These are phyloP conservation scores for Amphimedon queenslandica DNA, from an alignment of 37 sponge, comb jelly and placozoan species.

Conservation along the genomic window DNA sequence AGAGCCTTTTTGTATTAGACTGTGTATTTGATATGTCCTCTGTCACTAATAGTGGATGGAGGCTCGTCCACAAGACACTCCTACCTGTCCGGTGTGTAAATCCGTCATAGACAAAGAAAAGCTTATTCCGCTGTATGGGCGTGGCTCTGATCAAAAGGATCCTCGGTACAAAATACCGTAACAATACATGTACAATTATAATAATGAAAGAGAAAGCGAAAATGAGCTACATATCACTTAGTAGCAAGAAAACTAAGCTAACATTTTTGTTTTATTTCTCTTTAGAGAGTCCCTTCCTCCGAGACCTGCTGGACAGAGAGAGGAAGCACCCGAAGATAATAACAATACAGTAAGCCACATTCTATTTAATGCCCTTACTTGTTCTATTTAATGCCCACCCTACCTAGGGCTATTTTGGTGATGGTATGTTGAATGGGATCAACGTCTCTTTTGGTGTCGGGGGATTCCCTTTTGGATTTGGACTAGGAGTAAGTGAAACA, in stretches of 20 bases:
- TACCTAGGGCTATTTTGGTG: conserved; percentile 17
- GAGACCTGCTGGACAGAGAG: conserved; percentile 85
- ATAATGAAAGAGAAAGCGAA: too few species aligned
- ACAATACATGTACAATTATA: too few species aligned
- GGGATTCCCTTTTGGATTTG: conserved; percentile 84
- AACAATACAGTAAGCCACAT: neutral
- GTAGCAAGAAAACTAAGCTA: too few species aligned
- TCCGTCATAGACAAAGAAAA: conserved; percentile 74
- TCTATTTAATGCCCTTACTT: conserved; percentile 10
- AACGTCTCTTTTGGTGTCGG: conserved; percentile 89
- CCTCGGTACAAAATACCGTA: conserved; percentile 64
- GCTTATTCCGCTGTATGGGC: conserved; percentile 86
- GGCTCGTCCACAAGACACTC: conserved; percentile 44
- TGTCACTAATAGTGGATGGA: conserved; percentile 79
- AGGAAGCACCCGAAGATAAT: conserved; percentile 47
- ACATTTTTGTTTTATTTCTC: neutral
- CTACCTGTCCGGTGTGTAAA: conserved; percentile 95
- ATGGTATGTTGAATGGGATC: conserved; percentile 73
- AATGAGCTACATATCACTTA: too few species aligned
- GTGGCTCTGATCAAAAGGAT: conserved; percentile 41
- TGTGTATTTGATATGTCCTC: too few species aligned
- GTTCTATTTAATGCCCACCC: neutral
- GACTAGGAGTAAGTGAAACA: conserved; percentile 58
- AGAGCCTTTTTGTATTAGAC: too few species aligned
- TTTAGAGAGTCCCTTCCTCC: conserved; percentile 72